Conservation (phyloP, 2,797 vertebrate species). For the Garrulus glandarius region DNA sequence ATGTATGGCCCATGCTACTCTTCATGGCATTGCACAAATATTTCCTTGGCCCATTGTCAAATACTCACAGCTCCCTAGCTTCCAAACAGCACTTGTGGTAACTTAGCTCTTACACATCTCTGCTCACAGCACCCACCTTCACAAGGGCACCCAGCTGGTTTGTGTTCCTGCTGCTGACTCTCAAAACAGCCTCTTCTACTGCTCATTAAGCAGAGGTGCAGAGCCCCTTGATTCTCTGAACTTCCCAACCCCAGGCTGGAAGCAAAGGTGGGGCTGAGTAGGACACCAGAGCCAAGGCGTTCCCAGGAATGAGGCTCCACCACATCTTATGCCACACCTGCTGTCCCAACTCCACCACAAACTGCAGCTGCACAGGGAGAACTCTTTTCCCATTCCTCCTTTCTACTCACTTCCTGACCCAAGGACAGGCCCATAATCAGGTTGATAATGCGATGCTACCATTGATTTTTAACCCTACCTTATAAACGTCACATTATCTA, state of each 20-base stretch:
- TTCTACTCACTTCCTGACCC: neutral
- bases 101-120: neutral
- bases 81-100: accelerated
- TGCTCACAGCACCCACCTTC: neutral
- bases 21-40: neutral
- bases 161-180: neutral
- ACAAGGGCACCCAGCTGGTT: neutral
- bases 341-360: neutral
- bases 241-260: neutral
- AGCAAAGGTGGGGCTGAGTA: neutral
- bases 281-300: accelerated
- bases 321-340: no score
- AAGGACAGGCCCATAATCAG: accelerated
- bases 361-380: accelerated
- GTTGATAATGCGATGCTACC: neutral
- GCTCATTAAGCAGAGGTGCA: neutral
- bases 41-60: neutral
- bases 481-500: neutral
- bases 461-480: neutral
- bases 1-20: neutral
- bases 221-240: neutral
- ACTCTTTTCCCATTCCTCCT: neutral
- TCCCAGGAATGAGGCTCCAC: neutral
- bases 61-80: neutral
- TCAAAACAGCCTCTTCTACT: neutral